Percentiles rank a stretch among this genome's conserved stretches.
Conservation (phyloP, 2,888 invertebrate species). For the Ptychoptera albimana region DNA sequence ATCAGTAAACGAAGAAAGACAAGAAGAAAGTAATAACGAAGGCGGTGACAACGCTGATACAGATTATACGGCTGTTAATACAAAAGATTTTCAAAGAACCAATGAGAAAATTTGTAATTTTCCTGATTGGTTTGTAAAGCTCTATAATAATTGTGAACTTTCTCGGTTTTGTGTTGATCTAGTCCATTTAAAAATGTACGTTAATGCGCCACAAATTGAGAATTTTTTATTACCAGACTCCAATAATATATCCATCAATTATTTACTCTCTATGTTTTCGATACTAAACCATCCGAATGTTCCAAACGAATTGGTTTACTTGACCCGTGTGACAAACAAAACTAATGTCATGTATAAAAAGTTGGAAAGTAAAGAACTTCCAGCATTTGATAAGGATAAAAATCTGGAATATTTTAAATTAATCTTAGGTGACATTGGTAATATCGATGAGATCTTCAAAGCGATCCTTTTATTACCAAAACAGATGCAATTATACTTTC, state of each 20-base stretch:
- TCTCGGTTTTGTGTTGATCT: constrained; percentile 55
- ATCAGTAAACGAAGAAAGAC: constrained; percentile 14
- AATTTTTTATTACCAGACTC: constrained; percentile 43
- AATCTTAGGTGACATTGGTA: constrained; percentile 11
- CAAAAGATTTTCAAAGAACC: constrained; percentile 9
- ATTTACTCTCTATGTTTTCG: constrained; percentile 41
- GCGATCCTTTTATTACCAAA: constrained; percentile 17
- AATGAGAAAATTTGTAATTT: constrained; percentile 15
- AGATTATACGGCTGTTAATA: constrained; percentile 7
- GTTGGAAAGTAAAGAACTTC: constrained; percentile 6
- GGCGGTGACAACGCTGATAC: constrained; percentile 1
- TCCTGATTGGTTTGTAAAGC: constrained; percentile 49
- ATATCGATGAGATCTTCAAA: constrained; percentile 15
- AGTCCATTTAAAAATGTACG: constrained; percentile 42
- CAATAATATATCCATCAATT: constrained; percentile 40
- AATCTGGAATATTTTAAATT: constrained; percentile 17
- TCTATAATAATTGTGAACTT: constrained; percentile 41
- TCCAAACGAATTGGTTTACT: constrained; percentile 20
- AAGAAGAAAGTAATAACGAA: constrained; percentile 13
- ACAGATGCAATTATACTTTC: constrained; percentile 21
- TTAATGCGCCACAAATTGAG: constrained; percentile 56
- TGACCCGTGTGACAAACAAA: constrained; percentile 21
- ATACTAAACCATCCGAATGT: constrained; percentile 23
- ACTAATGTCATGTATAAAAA: constrained; percentile 23
- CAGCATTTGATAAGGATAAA: constrained; percentile 15